Conservation (phyloP, 2,888 invertebrate species). For the Meta bourneti region DNA sequence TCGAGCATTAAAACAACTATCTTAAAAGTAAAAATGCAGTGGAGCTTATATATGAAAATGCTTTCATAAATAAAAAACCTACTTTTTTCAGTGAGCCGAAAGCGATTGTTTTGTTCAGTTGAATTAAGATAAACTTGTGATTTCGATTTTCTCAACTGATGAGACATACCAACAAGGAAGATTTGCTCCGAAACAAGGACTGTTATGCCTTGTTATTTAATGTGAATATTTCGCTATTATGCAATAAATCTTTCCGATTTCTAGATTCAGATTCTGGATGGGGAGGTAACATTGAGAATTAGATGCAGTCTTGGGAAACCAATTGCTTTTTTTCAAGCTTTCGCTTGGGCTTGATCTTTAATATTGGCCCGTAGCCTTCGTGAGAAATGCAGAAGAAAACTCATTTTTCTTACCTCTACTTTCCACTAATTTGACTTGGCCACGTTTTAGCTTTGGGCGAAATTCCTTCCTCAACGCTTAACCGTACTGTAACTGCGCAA, state of each 20-base stretch:
- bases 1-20: no score
- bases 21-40: no score
- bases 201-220: constrained; percentile 27
- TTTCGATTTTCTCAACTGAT: constrained; percentile 30
- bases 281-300: neutral
- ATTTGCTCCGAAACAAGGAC: constrained; percentile 15
- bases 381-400: constrained; percentile 31
- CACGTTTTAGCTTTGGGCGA: constrained; percentile 39
- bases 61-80: neutral
- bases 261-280: constrained; percentile 42
- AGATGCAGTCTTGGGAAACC: constrained; percentile 37
- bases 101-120: neutral
- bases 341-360: constrained; percentile 9
- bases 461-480: constrained; percentile 37
- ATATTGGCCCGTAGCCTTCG: constrained; percentile 39
- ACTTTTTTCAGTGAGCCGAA: neutral
- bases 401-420: constrained; percentile 25
- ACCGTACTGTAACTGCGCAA: neutral
- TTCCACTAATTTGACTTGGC: constrained; percentile 38
- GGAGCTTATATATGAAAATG: no score
- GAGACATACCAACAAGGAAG: neutral
- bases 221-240: constrained; percentile 24
- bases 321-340: constrained; percentile 43
- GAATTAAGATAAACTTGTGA: neutral
- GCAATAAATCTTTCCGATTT: constrained; percentile 43